Evolutionary conservation across 2,888 invertebrate genomes (phyloP).

Genomic region (Leptopterna dolabrata): DNA sequence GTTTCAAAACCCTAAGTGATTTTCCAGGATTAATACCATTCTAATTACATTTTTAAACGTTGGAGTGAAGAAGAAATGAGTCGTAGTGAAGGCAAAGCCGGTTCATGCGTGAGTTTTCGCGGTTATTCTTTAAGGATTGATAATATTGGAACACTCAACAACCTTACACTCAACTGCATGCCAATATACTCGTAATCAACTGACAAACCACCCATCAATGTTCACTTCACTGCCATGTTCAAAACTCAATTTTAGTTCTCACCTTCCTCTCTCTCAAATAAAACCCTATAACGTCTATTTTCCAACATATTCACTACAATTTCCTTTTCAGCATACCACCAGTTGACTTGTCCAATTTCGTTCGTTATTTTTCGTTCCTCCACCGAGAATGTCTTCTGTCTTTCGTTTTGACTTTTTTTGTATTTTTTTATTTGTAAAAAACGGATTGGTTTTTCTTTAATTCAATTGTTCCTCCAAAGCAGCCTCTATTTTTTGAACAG

Average conservation of each 20-base stretch:
- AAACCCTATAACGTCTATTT: background rate
- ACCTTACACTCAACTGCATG: conserved; percentile 38
- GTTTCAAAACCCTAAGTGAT: background rate
- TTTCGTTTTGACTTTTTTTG: background rate
- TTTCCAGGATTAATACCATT: conserved; percentile 34
- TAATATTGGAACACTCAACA: conserved; percentile 18
- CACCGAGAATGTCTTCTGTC: background rate
- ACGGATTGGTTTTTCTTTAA: background rate
- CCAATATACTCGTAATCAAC: background rate
- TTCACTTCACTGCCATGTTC: conserved; percentile 33
- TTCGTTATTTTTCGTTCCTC: background rate
- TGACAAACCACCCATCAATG: conserved; percentile 22
- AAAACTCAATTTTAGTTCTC: background rate
- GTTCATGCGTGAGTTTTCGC: conserved; percentile 45
- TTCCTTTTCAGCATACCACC: background rate
- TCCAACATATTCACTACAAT: background rate
- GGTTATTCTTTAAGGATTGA: background rate
- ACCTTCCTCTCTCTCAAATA: background rate
- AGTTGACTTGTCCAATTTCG: background rate
- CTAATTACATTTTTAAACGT: background rate
- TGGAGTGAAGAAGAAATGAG: background rate
- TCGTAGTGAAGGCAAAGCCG: conserved; percentile 47
- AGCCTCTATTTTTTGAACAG: background rate
- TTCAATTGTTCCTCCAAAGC: background rate
- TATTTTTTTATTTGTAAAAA: background rate